These are phyloP conservation scores for Mesembrinibis cayennensis DNA, from an alignment of 2,113 vertebrate genomes.

Conservation along the genomic window DNA sequence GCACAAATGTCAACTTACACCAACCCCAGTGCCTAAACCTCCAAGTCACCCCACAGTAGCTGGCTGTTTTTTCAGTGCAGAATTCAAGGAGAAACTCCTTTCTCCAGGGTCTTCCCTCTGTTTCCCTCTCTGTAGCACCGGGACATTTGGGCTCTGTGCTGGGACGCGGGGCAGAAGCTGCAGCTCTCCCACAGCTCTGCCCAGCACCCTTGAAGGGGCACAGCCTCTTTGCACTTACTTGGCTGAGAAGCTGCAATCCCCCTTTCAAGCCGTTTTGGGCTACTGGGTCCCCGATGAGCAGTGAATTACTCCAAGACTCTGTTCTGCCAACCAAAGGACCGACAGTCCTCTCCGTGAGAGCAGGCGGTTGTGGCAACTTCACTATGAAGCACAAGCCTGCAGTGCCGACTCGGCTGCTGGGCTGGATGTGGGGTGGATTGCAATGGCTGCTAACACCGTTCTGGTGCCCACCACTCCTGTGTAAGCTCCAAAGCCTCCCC, in stretches of 20 bases:
- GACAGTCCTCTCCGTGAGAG: background rate
- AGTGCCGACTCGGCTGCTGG: fast-evolving
- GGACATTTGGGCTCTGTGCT: background rate
- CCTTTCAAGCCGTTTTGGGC: background rate
- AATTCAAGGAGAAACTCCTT: background rate
- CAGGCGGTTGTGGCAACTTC: fast-evolving
- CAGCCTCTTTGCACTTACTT: background rate
- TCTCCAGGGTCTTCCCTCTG: background rate
- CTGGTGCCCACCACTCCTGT: background rate
- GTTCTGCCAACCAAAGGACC: background rate
- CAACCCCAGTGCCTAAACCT: background rate
- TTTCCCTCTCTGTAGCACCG: background rate
- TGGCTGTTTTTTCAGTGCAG: background rate
- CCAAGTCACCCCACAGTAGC: fast-evolving
- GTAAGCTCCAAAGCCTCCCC: background rate
- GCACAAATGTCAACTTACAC: no score
- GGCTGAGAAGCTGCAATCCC: background rate
- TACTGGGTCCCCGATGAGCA: background rate
- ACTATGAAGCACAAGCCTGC: background rate
- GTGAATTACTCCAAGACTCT: no score
- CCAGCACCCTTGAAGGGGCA: background rate
- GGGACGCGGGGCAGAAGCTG: background rate
- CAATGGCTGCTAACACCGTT: fast-evolving
- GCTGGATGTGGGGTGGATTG: background rate
- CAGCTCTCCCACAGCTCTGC: background rate